Conservation (phyloP, 2,797 vertebrate genomes). For the Smutsia gigantea region DNA sequence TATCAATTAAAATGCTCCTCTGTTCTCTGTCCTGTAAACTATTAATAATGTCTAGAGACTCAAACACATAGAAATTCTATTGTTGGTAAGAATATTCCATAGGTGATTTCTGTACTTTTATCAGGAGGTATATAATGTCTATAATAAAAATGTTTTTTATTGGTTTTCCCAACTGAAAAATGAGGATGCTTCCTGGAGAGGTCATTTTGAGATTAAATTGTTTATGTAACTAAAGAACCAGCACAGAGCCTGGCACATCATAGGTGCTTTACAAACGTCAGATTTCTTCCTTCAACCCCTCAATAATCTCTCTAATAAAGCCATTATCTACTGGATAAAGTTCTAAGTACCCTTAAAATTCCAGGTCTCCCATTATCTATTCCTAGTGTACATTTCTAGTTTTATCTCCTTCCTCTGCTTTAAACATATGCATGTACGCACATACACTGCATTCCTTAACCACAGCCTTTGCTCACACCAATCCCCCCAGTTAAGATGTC, state of each 20-base stretch:
- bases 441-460: neutral
- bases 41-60: neutral
- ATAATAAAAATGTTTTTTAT: constrained; percentile 40
- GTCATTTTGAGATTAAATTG: neutral
- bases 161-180: constrained; percentile 50
- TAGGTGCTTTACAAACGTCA: neutral
- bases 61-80: neutral
- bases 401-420: neutral
- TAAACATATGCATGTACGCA: rapidly evolving
- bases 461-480: neutral
- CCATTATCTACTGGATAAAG: neutral
- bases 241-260: neutral
- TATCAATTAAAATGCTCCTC: neutral
- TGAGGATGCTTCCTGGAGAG: neutral
- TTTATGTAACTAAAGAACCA: constrained; percentile 20
- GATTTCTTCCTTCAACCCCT: neutral
- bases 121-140: neutral
- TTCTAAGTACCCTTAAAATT: constrained; percentile 22
- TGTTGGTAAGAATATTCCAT: neutral
- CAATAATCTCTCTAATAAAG: neutral
- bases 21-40: neutral
- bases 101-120: constrained; percentile 36
- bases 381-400: neutral
- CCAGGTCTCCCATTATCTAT: neutral
- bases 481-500: neutral